Evolutionary conservation across 2,797 vertebrate genomes (phyloP), one percentile per base, ranked within the genome.

Genomic region (Pseudochirops cupreus): DNA sequence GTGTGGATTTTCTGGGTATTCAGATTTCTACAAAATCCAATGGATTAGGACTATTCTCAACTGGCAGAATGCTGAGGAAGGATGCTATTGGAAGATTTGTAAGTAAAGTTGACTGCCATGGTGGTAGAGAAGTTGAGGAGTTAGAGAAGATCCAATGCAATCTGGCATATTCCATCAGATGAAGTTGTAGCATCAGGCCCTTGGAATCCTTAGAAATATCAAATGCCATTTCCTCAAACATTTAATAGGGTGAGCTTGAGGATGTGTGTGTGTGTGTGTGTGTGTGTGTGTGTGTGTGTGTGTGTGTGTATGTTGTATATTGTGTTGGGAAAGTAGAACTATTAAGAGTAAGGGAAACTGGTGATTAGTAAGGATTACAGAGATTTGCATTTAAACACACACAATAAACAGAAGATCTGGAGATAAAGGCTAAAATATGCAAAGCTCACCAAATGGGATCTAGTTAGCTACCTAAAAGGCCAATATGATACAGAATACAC

Each of bases 1-100:
- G 52, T 99, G 99, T 93, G 99, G 99, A 91, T 91, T 99, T 98
- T 98, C 98, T 55, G 99, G 99, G 62, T 99, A 99, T 98, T 99
- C 99, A 0, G 99, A 99, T 97, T 99, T 99, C 98, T 99, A 99
- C 98, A 98, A 99, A 97, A 91, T 97, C 1, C 98, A 98, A 0
- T 99, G 99, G 99, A 98, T 99, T 97, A 98, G 99, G 97, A 97
- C 98, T 92, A 99, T 99, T 96, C 97, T 99, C 87, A 50, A 95
- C 18, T 98, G 99, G 98, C 99, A 99, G 98, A 99, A 99, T 3
- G 97, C 97, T 54, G 98, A 98, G 12, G 97, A 98, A 28, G 99
- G 99, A 91, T 99, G 99, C 97, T 99, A 99, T 91, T 99, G 99
- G 92, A 98, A 99, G 96, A 98, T 98, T 93, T 96, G 99, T 99